A percentile compares a stretch with the other conserved stretches of the same genome.
These are phyloP conservation scores for Micrastur ruficollis DNA, from an alignment of 2,797 vertebrate genomes.

Conservation along the genomic window DNA sequence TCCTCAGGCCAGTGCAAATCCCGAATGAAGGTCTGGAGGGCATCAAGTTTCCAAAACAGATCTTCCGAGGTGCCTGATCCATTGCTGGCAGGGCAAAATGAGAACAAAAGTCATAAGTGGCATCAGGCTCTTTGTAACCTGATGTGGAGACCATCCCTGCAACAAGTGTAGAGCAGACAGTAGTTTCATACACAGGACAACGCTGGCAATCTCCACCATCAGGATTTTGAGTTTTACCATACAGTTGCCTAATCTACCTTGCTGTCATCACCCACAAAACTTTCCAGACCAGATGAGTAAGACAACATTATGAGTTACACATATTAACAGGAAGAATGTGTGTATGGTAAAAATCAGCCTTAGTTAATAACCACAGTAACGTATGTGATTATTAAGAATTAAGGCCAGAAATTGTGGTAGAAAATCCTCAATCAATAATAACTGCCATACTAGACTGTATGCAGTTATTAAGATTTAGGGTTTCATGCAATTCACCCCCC, in stretches of 20 bases:
- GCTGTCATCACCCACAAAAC: constrained; percentile 67
- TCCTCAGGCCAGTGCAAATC: constrained; percentile 99
- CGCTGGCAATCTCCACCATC: constrained; percentile 78
- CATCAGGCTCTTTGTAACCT: constrained; percentile 46
- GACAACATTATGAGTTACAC: constrained; percentile 69
- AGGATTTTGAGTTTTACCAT: constrained; percentile 83
- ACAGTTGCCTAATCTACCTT: constrained; percentile 77
- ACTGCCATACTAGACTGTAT: constrained; percentile 83
- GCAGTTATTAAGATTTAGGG: constrained; percentile 85
- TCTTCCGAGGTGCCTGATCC: constrained; percentile 97
- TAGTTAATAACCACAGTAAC: constrained; percentile 89
- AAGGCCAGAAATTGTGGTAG: constrained; percentile 73
- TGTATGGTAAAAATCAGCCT: constrained; percentile 87
- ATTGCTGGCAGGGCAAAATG: constrained; percentile 83
- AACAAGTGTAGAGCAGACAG: constrained; percentile 73
- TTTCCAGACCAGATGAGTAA: constrained; percentile 73
- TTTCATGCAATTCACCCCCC: constrained; percentile 86
- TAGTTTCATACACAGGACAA: constrained; percentile 75
- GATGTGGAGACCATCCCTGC: constrained; percentile 73
- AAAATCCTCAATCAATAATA: constrained; percentile 80
- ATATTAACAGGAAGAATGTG: constrained; percentile 76
- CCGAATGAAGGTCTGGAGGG: constrained; percentile 97
- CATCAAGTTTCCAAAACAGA: constrained; percentile 98
- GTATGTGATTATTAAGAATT: constrained; percentile 87
- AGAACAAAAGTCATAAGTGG: constrained; percentile 60